These are phyloP conservation scores for Rallus limicola DNA, from an alignment of 2,113 vertebrate genomes.

Conservation along the genomic window DNA sequence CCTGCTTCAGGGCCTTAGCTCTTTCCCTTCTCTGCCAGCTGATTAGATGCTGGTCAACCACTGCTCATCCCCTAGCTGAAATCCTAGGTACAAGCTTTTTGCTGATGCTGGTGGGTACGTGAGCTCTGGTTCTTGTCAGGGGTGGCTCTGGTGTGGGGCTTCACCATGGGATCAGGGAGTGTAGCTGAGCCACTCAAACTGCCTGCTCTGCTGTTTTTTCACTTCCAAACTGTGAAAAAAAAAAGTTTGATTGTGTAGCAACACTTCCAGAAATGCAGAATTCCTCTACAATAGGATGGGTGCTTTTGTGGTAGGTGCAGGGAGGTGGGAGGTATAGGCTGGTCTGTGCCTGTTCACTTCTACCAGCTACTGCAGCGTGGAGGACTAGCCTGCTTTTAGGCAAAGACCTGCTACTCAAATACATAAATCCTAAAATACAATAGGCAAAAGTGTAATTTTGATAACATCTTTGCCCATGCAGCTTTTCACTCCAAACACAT, in stretches of 20 bases:
- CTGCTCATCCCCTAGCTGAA: background rate
- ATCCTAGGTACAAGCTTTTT: background rate
- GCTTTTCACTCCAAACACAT: background rate
- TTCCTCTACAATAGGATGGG: background rate
- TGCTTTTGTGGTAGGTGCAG: background rate
- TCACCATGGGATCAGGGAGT: background rate
- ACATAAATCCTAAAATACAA: background rate
- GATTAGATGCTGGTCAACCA: background rate
- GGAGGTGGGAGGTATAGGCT: background rate
- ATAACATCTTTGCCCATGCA: background rate
- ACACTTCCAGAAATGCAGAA: background rate
- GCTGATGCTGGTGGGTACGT: background rate
- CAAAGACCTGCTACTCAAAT: background rate
- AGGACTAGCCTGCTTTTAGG: background rate
- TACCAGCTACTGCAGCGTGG: accelerated
- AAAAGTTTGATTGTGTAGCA: background rate
- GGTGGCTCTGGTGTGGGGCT: background rate
- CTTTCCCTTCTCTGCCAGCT: background rate
- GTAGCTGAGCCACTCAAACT: background rate
- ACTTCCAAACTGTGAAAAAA: background rate
- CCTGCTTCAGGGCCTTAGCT: background rate
- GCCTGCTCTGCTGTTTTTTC: background rate
- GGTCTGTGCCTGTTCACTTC: background rate
- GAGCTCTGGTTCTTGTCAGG: background rate
- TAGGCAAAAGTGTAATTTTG: background rate